Evolutionary conservation across 2,888 invertebrate species (phyloP).

Genomic region (Lasioglossum figueresi): DNA sequence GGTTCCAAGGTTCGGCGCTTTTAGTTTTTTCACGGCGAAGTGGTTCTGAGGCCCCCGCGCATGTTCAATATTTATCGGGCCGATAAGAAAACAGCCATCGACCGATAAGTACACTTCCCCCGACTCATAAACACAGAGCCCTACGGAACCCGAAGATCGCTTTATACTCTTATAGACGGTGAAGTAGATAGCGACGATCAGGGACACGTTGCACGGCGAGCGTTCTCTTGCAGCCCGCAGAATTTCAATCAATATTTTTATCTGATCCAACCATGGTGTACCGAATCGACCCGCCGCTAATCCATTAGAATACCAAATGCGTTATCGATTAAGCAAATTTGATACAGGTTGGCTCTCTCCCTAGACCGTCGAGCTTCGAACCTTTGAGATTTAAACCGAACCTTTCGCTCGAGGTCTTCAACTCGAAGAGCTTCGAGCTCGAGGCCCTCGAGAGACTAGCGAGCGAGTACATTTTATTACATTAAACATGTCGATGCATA

Average conservation of each 20-base stretch:
- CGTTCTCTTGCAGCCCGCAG: not conserved
- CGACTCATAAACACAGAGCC: not conserved
- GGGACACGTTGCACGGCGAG: not conserved
- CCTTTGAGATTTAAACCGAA: not conserved
- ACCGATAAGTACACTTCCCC: not conserved
- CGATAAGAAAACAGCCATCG: slow-evolving; percentile 11
- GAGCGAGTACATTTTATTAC: not conserved
- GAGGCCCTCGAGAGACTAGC: not conserved
- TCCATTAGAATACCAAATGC: not conserved
- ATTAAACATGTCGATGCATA: not conserved
- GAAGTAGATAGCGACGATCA: not conserved
- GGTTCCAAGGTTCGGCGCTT: not conserved
- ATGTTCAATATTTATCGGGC: not conserved
- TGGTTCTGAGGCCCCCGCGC: not conserved
- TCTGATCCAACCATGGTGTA: not conserved
- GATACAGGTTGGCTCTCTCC: not conserved
- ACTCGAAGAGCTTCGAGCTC: not conserved
- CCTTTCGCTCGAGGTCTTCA: not conserved
- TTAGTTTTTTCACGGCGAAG: not conserved
- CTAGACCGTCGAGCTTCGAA: not conserved
- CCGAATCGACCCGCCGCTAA: not conserved
- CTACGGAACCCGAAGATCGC: not conserved
- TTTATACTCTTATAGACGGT: not conserved
- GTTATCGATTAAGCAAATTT: not conserved
- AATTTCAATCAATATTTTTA: slow-evolving; percentile 5